Percentiles rank a stretch among this genome's conserved stretches.
Evolutionary conservation across 92 coral and sea anemone species (phyloP).

Genomic region (Paragorgia papillata): DNA sequence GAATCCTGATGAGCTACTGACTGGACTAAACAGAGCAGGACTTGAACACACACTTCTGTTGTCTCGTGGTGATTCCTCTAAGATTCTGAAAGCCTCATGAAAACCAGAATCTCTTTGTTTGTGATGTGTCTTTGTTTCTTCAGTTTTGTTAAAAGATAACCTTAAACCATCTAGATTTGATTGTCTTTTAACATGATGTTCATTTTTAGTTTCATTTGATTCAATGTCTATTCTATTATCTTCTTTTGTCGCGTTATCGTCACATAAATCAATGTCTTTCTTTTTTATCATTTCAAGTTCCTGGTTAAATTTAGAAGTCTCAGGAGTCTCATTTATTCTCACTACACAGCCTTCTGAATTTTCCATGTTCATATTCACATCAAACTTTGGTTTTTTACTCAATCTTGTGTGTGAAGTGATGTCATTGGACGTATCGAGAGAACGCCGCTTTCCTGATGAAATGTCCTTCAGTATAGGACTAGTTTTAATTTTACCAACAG

Average conservation of each 20-base stretch:
- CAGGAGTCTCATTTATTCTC: not conserved
- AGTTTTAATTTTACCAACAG: not conserved
- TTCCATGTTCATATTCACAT: not conserved
- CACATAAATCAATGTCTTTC: not conserved
- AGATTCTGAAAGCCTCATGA: slow-evolving; percentile 9
- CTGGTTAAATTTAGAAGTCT: not conserved
- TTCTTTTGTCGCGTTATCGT: not conserved
- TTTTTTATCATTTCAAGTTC: not conserved
- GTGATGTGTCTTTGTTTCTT: not conserved
- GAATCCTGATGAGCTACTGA: slow-evolving; percentile 3
- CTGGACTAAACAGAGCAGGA: slow-evolving; percentile 18
- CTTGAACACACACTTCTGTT: not conserved
- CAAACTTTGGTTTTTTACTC: not conserved
- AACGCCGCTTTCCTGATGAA: not conserved
- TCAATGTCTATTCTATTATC: not conserved
- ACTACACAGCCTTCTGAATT: not conserved
- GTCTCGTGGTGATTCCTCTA: not conserved
- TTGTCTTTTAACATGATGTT: not conserved
- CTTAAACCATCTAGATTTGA: not conserved
- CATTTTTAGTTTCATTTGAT: not conserved
- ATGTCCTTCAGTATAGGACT: not conserved
- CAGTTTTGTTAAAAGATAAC: not conserved
- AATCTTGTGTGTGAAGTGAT: not conserved
- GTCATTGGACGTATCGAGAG: not conserved
- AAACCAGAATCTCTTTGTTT: slow-evolving; percentile 24